Base-by-base conservation (phyloP, 2,113 vertebrate species). In the Aphelocoma coerulescens region DNA sequence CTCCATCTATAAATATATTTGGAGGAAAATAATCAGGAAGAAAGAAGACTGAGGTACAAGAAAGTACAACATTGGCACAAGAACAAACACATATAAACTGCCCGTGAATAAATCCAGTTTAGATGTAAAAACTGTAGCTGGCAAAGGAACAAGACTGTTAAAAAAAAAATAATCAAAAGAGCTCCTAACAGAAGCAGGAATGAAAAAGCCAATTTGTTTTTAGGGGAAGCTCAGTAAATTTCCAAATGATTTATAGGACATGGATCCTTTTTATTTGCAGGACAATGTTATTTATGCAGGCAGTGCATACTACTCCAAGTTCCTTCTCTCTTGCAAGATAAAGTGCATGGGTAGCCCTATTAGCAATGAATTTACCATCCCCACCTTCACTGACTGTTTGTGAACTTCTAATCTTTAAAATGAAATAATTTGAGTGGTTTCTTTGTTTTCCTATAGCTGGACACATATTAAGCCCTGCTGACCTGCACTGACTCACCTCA, bases 11-110 rank as follows among this genome's bases (percentile, higher is more conserved):
- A 95, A 93, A 93, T 77, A 93, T 19, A 71, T 14, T 48, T 26
- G 9, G 32, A 78, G 17, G 30, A 78, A 92, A 94, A 92, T 77
- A 67, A 77, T 81, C 86, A 95, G 86, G 80, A 92, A 86, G 59
- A 82, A 91, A 88, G 80, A 67, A 57, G 62, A 80, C 33, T 33
- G 68, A 92, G 51, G 63, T 95, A 77, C 16, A 67, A 71, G 68
- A 77, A 95, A 92, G 24, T 48, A 81, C 57, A 86, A 78, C 55
- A 77, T 6, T 95, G 76, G 79, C 86, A 88, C 51, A 62, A 71
- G 61, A 74, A 74, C 12, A 83, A 63, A 10, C 59, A 51, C 16
- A 22, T 55, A 63, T 37, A 82, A 92, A 85, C 37, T 81, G 35
- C 1, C 33, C 30, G 16, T 51, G 28, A 89, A 84, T 81, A 91